Base-by-base conservation (phyloP, 2,113 vertebrate genomes). In the Pachyramphus minor region DNA sequence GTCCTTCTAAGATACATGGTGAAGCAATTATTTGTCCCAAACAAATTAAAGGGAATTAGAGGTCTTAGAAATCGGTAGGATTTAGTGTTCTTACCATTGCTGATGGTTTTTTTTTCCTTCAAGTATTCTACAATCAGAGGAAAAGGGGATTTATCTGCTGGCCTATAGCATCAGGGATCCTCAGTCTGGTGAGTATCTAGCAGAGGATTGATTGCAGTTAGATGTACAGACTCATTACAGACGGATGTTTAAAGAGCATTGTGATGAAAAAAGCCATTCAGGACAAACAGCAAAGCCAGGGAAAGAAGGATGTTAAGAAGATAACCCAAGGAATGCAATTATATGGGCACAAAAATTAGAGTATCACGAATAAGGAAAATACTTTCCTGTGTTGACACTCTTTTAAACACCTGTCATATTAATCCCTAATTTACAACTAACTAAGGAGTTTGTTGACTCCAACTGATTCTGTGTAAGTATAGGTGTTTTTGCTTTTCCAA, bases 41-140 rank as follows among this genome's bases (percentile, higher is more conserved):
- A 95, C 83, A 95, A 95, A 96, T 96, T 93, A 88, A 92, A 49
- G 49, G 37, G 66, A 83, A 85, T 92, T 85, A 81, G 64, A 91
- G 58, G 76, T 50, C 71, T 71, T 42, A 35, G 53, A 90, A 91
- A 93, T 95, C 35, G 0, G 73, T 77, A 80, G 67, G 75, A 93
- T 88, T 89, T 91, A 89, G 53, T 64, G 64, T 81, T 93, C 4
- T 41, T 55, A 63, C 25, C 53, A 19, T 59, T 77, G 39, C 24
- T 63, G 49, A 12, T 74, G 19, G 7, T 27, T 58, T 79, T 71
- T 12, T 84, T 84, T 93, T 50, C n/a, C 19, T 94, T 74, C 64
- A n/a, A 69, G 45, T 30, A 8, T 42, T 77, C 39, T 86, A 47
- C 25, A 9, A 23, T 84, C 30, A 72, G 39, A 67, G 35, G 52